Base-by-base conservation (phyloP, 2,888 invertebrate genomes). In the Invenusta paracnida region DNA sequence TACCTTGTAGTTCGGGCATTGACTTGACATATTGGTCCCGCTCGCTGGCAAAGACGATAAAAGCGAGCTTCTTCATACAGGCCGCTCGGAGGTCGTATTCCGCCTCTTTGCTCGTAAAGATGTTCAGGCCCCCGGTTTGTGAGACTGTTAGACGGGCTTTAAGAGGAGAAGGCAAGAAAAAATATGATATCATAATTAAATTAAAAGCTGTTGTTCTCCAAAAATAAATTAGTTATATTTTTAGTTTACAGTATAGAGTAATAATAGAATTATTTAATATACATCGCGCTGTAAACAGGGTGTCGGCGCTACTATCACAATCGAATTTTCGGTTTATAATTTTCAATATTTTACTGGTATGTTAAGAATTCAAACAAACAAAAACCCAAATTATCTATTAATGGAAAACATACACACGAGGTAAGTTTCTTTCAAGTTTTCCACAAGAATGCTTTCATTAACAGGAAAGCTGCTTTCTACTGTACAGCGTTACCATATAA, bases 1-100 rank as follows among this genome's bases (percentile, higher is more conserved):
- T 31, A 95, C 95, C 95, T 93, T 95, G 95, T 89, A 96, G 95
- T 90, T 95, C 95, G 1, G 95, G 95, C 94, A 96, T 95, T 89
- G 94, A 94, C 90, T 94, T 94, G 89, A 95, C 94, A 91, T 95
- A 96, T 90, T 96, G 95, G 92, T 96, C 96, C 87, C 94, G 93
- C 90, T 96, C 95, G 89, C 95, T 95, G 91, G 95, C 95, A 90
- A 95, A 94, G 90, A 96, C 94, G 83, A 95, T 94, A 90, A 95
- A 96, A 0, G 95, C 95, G 87, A 96, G 91, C 83, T 95, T 93
- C 90, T 96, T 96, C 87, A 96, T 91, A 84, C 96, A 92, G 91
- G 95, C 94, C 0, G 95, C 94, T 87, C 95, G 93, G 90, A 94
- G 94, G 89, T 96, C 96, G 89, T 94, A 94, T 90, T 96, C 96